Percentiles rank a stretch among this genome's conserved stretches.
Evolutionary conservation across 2,113 vertebrate genomes (phyloP).

Genomic region (Lathamus discolor): DNA sequence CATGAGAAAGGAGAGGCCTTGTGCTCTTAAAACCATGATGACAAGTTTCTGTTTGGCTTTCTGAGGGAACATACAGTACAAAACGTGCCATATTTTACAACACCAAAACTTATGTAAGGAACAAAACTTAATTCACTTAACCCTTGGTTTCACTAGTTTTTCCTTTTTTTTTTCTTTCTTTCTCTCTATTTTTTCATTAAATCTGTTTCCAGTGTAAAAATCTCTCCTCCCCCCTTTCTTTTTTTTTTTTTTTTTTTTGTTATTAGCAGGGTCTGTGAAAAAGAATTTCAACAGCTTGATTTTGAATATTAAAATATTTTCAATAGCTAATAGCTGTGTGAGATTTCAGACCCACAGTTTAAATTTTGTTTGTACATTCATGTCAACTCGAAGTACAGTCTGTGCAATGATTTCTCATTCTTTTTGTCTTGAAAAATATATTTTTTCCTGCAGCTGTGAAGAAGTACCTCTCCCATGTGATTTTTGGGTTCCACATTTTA

Average conservation of each 20-base stretch:
- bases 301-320: constrained; percentile 40
- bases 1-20: constrained; percentile 87
- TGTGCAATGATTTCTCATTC: constrained; percentile 3
- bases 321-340: neutral
- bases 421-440: constrained; percentile 43
- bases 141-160: neutral
- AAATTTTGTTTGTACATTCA: constrained; percentile 44
- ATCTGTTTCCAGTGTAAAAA: neutral
- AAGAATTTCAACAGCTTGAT: neutral
- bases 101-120: constrained; percentile 67
- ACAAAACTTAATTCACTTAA: constrained; percentile 52
- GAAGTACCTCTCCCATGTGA: neutral
- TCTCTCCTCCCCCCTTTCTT: too few relatives aligned
- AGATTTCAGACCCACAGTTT: constrained; percentile 15
- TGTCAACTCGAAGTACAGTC: constrained; percentile 16
- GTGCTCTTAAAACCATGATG: constrained; percentile 79
- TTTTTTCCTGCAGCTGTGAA: constrained; percentile 35
- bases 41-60: constrained; percentile 84
- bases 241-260: neutral
- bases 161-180: neutral
- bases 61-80: constrained; percentile 72
- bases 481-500: constrained; percentile 12
- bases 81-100: constrained; percentile 73
- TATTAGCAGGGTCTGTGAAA: constrained; percentile 6
- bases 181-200: neutral